Percentiles rank a stretch among this genome's conserved stretches.
These are phyloP conservation scores for Dendroctonus valens DNA, from an alignment of 1,140 invertebrate species.

Conservation along the genomic window DNA sequence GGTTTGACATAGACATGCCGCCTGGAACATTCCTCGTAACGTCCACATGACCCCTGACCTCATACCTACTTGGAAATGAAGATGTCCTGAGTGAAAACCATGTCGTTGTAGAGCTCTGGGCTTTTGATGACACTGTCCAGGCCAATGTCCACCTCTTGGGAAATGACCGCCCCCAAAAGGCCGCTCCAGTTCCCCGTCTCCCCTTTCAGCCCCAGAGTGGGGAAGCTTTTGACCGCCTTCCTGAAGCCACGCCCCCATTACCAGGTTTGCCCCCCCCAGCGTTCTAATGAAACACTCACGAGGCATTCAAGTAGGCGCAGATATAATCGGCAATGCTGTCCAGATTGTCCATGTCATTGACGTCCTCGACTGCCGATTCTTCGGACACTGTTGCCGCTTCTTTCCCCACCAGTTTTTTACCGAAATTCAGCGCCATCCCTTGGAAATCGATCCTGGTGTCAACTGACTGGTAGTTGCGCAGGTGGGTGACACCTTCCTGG, in stretches of 20 bases:
- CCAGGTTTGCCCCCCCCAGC: no score
- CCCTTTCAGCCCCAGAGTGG: conserved; percentile 57
- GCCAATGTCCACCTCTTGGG: conserved; percentile 58
- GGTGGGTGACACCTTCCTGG: conserved; percentile 43
- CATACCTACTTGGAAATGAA: conserved; percentile 34
- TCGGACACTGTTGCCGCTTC: conserved; percentile 34
- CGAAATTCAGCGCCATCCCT: conserved; percentile 49
- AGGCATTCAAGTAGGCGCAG: conserved; percentile 48
- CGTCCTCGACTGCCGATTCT: conserved; percentile 28
- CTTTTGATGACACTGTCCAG: conserved; percentile 59
- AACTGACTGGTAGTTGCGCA: conserved; percentile 48
- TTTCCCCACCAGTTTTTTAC: conserved; percentile 48
- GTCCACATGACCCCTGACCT: not conserved
- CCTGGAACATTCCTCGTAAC: conserved; percentile 47
- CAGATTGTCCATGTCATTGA: conserved; percentile 47
- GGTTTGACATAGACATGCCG: conserved; percentile 64
- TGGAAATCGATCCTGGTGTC: conserved; percentile 52
- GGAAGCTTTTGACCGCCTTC: conserved; percentile 51
- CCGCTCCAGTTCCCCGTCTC: conserved; percentile 60
- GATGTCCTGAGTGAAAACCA: conserved; percentile 53
- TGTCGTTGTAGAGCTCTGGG: conserved; percentile 54
- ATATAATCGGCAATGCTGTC: conserved; percentile 52
- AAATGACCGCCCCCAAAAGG: conserved; percentile 58
- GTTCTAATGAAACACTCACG: conserved; percentile 44
- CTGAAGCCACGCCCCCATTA: conserved; percentile 41